Evolutionary conservation across 64 coral and sea anemone genomes (phyloP).

Genomic region (Dendronephthya gigantea): DNA sequence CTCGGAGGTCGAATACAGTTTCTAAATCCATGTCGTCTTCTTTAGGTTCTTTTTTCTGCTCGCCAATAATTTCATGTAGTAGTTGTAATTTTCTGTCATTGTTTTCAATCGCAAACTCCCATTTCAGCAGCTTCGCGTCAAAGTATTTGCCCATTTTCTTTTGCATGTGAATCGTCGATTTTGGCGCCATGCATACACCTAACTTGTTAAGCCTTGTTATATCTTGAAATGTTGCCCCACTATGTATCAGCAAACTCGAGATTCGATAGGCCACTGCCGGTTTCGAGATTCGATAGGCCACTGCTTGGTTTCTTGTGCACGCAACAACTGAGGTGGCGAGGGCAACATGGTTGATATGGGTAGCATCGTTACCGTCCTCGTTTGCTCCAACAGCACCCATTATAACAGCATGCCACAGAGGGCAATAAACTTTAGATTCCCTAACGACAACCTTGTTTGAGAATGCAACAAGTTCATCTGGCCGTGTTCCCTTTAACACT

Average conservation of each 20-base stretch:
- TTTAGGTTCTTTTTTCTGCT: slow-evolving; percentile 3
- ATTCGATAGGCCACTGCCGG: too few species aligned
- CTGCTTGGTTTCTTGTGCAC: not conserved
- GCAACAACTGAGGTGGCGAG: not conserved
- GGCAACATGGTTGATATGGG: not conserved
- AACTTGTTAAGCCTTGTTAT: slow-evolving; percentile 33
- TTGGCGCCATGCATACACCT: slow-evolving; percentile 44
- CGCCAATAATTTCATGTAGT: slow-evolving; percentile 23
- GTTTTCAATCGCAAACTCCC: slow-evolving; percentile 19
- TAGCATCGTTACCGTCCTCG: not conserved
- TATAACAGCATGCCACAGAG: not conserved
- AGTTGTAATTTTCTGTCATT: slow-evolving; percentile 17
- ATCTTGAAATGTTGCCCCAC: slow-evolving; percentile 32
- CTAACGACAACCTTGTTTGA: slow-evolving; percentile 1
- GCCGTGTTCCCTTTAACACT: slow-evolving; percentile 8
- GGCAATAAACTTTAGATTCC: not conserved
- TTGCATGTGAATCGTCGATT: slow-evolving; percentile 19
- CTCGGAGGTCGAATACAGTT: too few species aligned
- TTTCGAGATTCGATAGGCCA: not conserved
- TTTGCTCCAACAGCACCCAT: not conserved
- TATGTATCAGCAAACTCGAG: slow-evolving; percentile 11
- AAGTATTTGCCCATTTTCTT: slow-evolving; percentile 20
- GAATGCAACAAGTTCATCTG: slow-evolving; percentile 18
- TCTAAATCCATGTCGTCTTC: slow-evolving; percentile 40
- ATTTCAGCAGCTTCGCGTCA: slow-evolving; percentile 23